Base-by-base conservation (phyloP, 2,888 invertebrate species). In the Caradrina clavipalpis region DNA sequence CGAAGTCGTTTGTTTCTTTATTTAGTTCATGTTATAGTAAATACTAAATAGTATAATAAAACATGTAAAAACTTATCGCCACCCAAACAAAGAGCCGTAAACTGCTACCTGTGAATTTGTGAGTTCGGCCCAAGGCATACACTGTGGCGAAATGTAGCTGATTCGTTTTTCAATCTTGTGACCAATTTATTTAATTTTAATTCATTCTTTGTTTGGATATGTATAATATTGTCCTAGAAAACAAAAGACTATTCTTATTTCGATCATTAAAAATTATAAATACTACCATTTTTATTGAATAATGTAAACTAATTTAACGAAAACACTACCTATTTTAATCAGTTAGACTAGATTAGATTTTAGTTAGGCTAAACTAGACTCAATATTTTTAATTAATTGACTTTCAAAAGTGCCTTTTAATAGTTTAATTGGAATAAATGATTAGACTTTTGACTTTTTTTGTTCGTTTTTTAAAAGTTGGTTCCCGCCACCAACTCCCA, bases 61-160 rank as follows among this genome's bases (percentile, higher is more conserved):
- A 88, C 88, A 90, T 91, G 82, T 82, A 93, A 91, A 90, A 92
- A 93, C 89, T 92, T 93, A 94, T 93, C 90, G 91, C 91, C 90
- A 88, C 91, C 92, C 89, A 91, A 92, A 94, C 94, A 91, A 92
- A 93, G 93, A 89, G 88, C 90, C 88, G 88, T 93, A 92, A 91
- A 91, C 89, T 88, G 89, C 88, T 89, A 90, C 91, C 90, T 92
- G 92, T 91, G 92, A 93, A 92, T 92, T 93, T 91, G 75, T 83
- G 84, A 84, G 84, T 64, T 64, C 73, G 70, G 73, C 62, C 56
- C 69, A 88, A 89, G 80, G 51, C 56, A 86, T 55, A 78, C 64
- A 82, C 84, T 80, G 56, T 15, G 86, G 91, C 90, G 88, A 72
- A 4, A 15, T 19, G 13, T 31, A 39, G 4, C 0, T 35, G 6